A percentile compares a stretch with the other conserved stretches of the same genome.
phyloP scores from a whole-genome alignment of 2,888 invertebrate species.

The Drosophila planitibia region DNA sequence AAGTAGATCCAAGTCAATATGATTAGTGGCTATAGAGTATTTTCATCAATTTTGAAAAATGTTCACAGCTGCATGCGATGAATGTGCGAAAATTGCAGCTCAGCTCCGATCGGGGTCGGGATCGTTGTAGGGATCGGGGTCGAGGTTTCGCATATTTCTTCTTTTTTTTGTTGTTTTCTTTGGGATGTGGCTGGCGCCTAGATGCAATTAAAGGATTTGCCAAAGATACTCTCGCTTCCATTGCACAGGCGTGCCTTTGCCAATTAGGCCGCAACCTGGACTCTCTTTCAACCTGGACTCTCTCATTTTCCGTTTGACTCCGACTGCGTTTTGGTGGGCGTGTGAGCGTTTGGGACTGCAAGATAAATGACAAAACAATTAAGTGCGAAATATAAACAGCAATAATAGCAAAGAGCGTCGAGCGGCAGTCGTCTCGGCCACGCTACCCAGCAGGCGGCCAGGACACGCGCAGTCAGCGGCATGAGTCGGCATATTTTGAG shows the following conservation, averaged over 20 bases:
- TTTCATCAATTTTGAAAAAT: constrained; percentile 32
- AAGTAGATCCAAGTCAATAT: constrained; percentile 8
- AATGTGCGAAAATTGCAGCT: constrained; percentile 57
- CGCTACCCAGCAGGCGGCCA: constrained; percentile 55
- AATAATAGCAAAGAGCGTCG: constrained; percentile 46
- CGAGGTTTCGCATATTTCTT: constrained; percentile 2
- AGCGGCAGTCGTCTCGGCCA: constrained; percentile 14
- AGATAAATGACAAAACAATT: constrained; percentile 84
- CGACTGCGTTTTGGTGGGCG: constrained; percentile 28
- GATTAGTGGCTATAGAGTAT: constrained; percentile 12
- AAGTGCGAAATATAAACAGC: constrained; percentile 83
- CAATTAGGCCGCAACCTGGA: constrained; percentile 52
- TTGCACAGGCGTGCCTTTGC: constrained; percentile 49
- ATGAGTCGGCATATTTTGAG: constrained; percentile 61
- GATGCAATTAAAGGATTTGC: constrained; percentile 76
- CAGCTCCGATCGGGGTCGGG: constrained; percentile 6
- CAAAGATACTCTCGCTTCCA: constrained; percentile 22
- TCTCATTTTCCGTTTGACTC: neutral
- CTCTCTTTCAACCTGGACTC: neutral
- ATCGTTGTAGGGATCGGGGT: neutral
- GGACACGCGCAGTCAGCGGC: constrained; percentile 63
- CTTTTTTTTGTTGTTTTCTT: neutral
- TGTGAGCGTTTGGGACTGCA: constrained; percentile 45
- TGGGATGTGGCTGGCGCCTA: constrained; percentile 62
- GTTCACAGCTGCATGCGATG: constrained; percentile 74